These are phyloP conservation scores for Danaus chrysippus DNA, from an alignment of 2,888 invertebrate genomes.

Conservation along the genomic window DNA sequence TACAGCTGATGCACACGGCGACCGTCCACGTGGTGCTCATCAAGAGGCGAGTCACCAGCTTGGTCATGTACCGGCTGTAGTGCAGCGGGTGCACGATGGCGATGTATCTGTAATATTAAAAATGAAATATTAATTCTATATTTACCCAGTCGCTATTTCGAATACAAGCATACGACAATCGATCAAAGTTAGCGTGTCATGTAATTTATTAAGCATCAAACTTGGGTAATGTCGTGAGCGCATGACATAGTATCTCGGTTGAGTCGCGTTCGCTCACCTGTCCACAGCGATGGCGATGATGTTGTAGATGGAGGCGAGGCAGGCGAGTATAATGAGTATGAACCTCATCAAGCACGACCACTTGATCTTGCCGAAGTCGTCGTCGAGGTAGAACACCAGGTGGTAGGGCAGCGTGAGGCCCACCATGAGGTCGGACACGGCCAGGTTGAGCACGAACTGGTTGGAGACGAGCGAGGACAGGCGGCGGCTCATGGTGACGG, in stretches of 20 bases:
- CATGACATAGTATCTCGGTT: background rate
- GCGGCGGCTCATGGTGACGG: slow-evolving; percentile 84
- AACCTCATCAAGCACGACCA: slow-evolving; percentile 85
- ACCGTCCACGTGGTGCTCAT: slow-evolving; percentile 84
- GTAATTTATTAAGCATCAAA: background rate
- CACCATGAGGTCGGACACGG: slow-evolving; percentile 88
- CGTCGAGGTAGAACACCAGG: slow-evolving; percentile 84
- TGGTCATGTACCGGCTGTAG: slow-evolving; percentile 87
- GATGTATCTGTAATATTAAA: slow-evolving; percentile 77
- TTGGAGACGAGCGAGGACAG: slow-evolving; percentile 86
- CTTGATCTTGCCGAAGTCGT: slow-evolving; percentile 79
- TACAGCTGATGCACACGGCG: slow-evolving; percentile 82
- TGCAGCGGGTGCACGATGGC: slow-evolving; percentile 89
- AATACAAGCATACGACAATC: background rate
- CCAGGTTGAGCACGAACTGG: slow-evolving; percentile 88
- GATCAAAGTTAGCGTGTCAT: background rate
- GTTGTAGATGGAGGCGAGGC: slow-evolving; percentile 88
- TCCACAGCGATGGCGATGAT: slow-evolving; percentile 88
- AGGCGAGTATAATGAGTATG: slow-evolving; percentile 86
- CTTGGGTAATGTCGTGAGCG: background rate
- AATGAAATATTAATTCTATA: background rate
- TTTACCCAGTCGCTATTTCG: background rate
- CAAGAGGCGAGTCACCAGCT: slow-evolving; percentile 80
- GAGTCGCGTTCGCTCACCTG: slow-evolving; percentile 57
- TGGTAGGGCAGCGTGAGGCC: slow-evolving; percentile 89